Conservation (phyloP, 2,888 invertebrate species). For the Agelastica alni region DNA sequence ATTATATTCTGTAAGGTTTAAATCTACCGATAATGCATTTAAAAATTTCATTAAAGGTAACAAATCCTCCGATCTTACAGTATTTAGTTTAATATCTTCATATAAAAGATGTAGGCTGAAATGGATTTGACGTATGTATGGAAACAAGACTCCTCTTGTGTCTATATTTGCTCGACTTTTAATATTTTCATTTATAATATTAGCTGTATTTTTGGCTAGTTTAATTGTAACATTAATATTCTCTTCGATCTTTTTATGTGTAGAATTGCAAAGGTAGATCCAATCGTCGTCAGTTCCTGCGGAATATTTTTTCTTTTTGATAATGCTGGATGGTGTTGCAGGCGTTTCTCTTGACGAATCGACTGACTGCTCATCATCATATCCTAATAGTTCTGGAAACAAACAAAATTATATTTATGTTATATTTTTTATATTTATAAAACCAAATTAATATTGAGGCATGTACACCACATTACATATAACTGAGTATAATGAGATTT, state of each 20-base stretch:
- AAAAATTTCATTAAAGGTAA: slow-evolving; percentile 72
- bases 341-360: slow-evolving; percentile 48
- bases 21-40: slow-evolving; percentile 76
- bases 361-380: slow-evolving; percentile 58
- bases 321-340: slow-evolving; percentile 57
- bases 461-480: no score
- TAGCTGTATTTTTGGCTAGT: slow-evolving; percentile 14
- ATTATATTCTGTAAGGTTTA: slow-evolving; percentile 71
- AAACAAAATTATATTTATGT: no score
- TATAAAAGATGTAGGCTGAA: slow-evolving; percentile 86
- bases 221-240: slow-evolving; percentile 28
- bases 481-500: no score
- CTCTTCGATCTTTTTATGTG: slow-evolving; percentile 30
- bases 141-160: slow-evolving; percentile 69
- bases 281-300: slow-evolving; percentile 82
- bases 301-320: slow-evolving; percentile 81
- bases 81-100: slow-evolving; percentile 87
- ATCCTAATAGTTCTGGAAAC: slow-evolving; percentile 67
- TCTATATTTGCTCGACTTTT: slow-evolving; percentile 42
- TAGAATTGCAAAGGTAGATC: slow-evolving; percentile 60
- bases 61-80: slow-evolving; percentile 69
- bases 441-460: no score
- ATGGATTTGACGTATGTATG: slow-evolving; percentile 73
- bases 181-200: slow-evolving; percentile 10
- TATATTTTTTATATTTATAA: no score